Percentiles rank a stretch among this genome's conserved stretches.
phyloP scores from a whole-genome alignment of 1,140 invertebrate genomes.

The Mycetomoellerius zeteki region DNA sequence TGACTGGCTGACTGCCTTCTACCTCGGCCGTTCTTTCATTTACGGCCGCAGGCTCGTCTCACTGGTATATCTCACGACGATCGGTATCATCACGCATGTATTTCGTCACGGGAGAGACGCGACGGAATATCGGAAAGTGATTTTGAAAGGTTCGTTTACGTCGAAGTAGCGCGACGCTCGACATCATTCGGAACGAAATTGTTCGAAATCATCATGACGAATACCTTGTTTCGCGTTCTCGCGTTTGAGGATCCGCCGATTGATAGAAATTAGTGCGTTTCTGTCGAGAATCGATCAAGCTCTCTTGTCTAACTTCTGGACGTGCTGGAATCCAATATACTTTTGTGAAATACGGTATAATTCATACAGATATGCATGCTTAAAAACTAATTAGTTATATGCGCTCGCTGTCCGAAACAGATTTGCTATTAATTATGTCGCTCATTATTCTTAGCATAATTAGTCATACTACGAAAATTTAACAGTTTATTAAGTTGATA shows the following conservation, averaged over 20 bases:
- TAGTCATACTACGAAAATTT: neutral
- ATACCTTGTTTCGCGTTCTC: constrained; percentile 20
- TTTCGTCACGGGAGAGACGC: constrained; percentile 7
- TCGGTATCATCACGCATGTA: constrained; percentile 45
- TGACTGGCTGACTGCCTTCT: constrained; percentile 43
- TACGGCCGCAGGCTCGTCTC: constrained; percentile 53
- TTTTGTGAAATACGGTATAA: neutral
- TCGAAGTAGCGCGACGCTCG: constrained; percentile 20
- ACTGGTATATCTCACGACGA: constrained; percentile 45
- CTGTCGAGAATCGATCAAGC: neutral
- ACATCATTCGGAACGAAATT: constrained; percentile 6
- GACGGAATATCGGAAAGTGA: constrained; percentile 60
- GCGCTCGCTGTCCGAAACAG: neutral
- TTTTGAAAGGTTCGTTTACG: constrained; percentile 60
- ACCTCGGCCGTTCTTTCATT: constrained; percentile 66
- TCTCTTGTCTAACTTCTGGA: neutral
- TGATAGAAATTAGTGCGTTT: neutral
- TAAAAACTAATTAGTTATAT: constrained; percentile 15
- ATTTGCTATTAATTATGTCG: constrained; percentile 30
- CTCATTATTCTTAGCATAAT: constrained; percentile 33
- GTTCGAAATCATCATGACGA: constrained; percentile 16
- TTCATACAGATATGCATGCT: neutral
- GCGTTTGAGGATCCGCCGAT: neutral
- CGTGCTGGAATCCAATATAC: neutral
- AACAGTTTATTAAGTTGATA: constrained; percentile 3